Evolutionary conservation across 2,888 invertebrate species (phyloP).

Genomic region (Hymenopus coronatus): DNA sequence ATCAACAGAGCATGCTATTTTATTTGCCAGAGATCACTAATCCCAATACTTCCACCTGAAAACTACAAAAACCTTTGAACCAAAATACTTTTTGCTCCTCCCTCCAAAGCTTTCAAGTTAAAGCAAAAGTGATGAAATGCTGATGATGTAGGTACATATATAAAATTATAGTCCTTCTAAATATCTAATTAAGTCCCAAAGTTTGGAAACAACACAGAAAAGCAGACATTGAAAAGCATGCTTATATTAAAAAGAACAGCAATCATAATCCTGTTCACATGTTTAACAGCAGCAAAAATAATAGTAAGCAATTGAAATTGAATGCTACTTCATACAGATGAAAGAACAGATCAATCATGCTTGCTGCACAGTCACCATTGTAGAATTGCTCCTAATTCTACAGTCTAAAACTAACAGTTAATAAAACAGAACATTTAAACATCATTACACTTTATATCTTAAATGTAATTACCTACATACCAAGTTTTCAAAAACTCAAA

Average conservation of each 20-base stretch:
- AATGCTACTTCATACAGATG: neutral
- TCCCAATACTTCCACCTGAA: neutral
- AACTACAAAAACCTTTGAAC: neutral
- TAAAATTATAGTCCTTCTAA: neutral
- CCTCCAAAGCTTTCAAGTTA: neutral
- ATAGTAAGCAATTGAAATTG: neutral
- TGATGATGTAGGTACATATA: neutral
- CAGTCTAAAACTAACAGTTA: neutral
- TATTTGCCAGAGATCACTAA: neutral
- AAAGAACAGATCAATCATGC: neutral
- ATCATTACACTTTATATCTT: too few relatives aligned
- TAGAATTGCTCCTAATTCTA: neutral
- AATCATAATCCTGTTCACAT: neutral
- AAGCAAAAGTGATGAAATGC: neutral
- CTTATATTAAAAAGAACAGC: neutral
- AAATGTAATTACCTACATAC: too few relatives aligned
- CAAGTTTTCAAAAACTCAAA: too few relatives aligned
- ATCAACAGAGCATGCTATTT: neutral
- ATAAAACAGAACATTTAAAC: too few relatives aligned
- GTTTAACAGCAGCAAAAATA: neutral
- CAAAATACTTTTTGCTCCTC: neutral
- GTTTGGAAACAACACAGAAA: neutral
- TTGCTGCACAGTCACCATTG: neutral
- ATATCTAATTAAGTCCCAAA: neutral
- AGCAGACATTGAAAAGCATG: neutral